Base-by-base conservation (phyloP, 1,140 invertebrate species). In the Formica selysi region DNA sequence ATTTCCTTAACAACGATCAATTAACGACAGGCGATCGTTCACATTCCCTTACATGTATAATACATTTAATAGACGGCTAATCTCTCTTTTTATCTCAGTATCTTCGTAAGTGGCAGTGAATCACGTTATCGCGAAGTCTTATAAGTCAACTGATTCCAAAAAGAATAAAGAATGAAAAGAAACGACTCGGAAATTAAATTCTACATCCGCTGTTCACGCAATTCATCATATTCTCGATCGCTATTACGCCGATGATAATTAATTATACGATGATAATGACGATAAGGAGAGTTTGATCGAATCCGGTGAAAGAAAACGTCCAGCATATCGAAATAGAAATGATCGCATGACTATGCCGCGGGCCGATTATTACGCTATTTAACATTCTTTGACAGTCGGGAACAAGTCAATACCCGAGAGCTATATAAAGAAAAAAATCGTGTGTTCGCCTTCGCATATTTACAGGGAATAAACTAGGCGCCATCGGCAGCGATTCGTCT, bases 361-460 rank as follows among this genome's bases (percentile, higher is more conserved):
- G 38, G 13, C 22, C 44, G n/a, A 79, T 79, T 48, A 54, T 54
- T 67, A 51, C 41, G 26, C 44, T 64, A 68, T 44, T 79, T 44
- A 10, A 79, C 13, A 64, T 80, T 26, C 16, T 65, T 41, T 70
- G 54, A 84, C 54, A 76, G 59, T 76, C 26, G 41, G 36, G 38
- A 68, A 87, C 81, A 51, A 54, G 41, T 51, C 54, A 51, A 84
- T 92, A 93, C 92, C 92, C 88, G 89, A 93, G 92, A 92, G 92
- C 90, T 93, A 86, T 76, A 90, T 62, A 48, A 16, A 70, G 22
- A 68, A 22, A 48, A 16, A 65, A 41, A 81, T 67, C 62, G 26
- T 57, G 13, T 4, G 19, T 1, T 79, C 74, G 10, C 32, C 76
- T 41, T 86, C 1, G 44, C 5, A 38, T 81, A 81, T 81, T 81